Percentiles rank a stretch among this genome's conserved stretches.
Evolutionary conservation across 2,797 vertebrate genomes (phyloP).

Genomic region (Euthynnus affinis): DNA sequence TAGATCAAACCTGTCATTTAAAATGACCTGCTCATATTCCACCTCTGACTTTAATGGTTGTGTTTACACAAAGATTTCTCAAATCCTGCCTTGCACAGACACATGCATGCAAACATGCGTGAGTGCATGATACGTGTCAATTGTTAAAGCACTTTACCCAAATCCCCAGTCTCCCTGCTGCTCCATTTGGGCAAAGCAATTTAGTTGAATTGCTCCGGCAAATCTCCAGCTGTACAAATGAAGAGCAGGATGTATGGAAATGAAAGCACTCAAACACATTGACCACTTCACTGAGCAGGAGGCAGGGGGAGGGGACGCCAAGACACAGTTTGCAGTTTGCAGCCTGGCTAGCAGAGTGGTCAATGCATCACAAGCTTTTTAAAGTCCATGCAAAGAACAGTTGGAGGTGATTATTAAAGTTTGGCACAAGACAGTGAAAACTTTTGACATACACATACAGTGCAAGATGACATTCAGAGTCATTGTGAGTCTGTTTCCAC

Average conservation of each 20-base stretch:
- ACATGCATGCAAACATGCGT: constrained; percentile 17
- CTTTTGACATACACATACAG: neutral
- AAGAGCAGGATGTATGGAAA: constrained; percentile 61
- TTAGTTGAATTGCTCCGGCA: constrained; percentile 61
- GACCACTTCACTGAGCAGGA: constrained; percentile 36
- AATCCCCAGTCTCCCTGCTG: constrained; percentile 42
- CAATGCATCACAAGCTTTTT: neutral
- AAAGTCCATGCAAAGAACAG: neutral
- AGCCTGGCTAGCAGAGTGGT: neutral
- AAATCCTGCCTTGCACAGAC: constrained; percentile 18
- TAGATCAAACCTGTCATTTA: constrained; percentile 37
- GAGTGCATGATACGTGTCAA: constrained; percentile 21
- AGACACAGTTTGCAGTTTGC: constrained; percentile 8
- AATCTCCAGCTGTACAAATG: constrained; percentile 74
- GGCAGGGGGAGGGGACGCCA: constrained; percentile 18
- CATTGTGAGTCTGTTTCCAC: neutral
- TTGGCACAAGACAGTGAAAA: neutral
- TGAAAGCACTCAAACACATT: constrained; percentile 36
- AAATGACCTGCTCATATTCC: constrained; percentile 33
- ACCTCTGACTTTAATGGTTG: constrained; percentile 19
- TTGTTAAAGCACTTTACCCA: constrained; percentile 54
- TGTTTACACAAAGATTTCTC: constrained; percentile 39
- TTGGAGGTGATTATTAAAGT: neutral
- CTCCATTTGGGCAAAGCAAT: constrained; percentile 56
- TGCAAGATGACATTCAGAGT: too few relatives aligned